Conservation (phyloP, 2,113 vertebrate species). For the Oreochromis niloticus region DNA sequence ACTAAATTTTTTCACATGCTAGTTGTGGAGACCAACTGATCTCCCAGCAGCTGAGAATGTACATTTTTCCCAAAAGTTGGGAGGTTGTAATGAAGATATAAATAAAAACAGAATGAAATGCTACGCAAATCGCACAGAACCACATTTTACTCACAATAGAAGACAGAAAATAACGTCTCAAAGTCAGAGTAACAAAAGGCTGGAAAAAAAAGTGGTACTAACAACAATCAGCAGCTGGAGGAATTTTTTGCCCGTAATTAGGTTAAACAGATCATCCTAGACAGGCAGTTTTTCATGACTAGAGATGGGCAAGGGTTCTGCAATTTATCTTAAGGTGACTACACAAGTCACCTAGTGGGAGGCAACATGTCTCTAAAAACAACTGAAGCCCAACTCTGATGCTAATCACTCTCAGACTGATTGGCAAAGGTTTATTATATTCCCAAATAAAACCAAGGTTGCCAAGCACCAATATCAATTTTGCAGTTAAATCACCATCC, state of each 20-base stretch:
- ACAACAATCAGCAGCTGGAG: not conserved
- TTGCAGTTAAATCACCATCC: not conserved
- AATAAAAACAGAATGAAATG: not conserved
- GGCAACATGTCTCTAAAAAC: not conserved
- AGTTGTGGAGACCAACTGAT: not conserved
- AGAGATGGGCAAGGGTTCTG: not conserved
- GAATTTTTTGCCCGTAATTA: not conserved
- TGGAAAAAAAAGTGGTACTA: not conserved
- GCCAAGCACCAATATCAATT: not conserved
- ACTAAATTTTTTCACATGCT: not conserved
- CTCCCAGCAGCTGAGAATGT: not conserved
- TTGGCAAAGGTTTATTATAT: not conserved
- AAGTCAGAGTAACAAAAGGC: not conserved
- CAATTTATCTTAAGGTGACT: not conserved
- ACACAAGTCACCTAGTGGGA: not conserved
- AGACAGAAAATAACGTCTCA: not conserved
- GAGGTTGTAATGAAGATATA: not conserved
- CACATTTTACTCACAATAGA: not conserved
- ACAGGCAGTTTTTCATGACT: not conserved
- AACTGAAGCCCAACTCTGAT: not conserved
- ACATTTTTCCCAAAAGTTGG: not conserved
- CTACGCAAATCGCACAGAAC: not conserved
- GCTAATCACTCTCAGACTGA: not conserved
- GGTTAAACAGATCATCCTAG: not conserved
- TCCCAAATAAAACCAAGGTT: not conserved